These are phyloP conservation scores for Channa maculata DNA, from an alignment of 2,113 vertebrate genomes.

Conservation along the genomic window DNA sequence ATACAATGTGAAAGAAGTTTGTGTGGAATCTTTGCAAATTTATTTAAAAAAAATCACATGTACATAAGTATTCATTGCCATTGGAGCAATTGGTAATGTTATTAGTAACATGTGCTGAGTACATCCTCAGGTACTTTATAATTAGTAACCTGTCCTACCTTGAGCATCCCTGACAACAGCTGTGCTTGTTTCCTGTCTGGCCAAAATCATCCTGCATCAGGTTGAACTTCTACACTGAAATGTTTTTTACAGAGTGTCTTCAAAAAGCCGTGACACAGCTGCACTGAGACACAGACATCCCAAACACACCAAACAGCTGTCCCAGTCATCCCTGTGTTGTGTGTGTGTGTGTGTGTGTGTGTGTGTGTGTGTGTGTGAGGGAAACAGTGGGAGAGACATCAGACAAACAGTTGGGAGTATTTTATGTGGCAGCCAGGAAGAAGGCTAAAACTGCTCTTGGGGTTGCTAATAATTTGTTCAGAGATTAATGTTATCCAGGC, in stretches of 20 bases:
- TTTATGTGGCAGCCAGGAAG: slow-evolving; percentile 15
- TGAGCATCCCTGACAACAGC: background rate
- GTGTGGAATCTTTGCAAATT: too few relatives aligned
- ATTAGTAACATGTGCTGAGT: too few relatives aligned
- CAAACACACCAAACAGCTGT: slow-evolving; percentile 42
- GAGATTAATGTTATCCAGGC: slow-evolving; percentile 56
- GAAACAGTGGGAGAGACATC: background rate
- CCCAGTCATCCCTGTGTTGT: background rate
- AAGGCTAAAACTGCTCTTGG: slow-evolving; percentile 7
- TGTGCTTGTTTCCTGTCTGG: slow-evolving; percentile 9
- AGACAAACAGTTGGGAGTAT: background rate
- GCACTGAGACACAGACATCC: slow-evolving; percentile 1
- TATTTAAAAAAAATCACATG: too few relatives aligned
- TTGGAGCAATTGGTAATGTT: too few relatives aligned
- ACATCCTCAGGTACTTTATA: too few relatives aligned
- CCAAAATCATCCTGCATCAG: slow-evolving; percentile 6
- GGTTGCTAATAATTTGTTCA: slow-evolving; percentile 47
- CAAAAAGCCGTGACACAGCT: slow-evolving; percentile 16
- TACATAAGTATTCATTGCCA: too few relatives aligned
- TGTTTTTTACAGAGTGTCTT: slow-evolving; percentile 23
- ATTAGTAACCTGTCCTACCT: slow-evolving; percentile 23
- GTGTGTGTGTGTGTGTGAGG: slow-evolving; percentile 2
- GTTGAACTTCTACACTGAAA: slow-evolving; percentile 1
- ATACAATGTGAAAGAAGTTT: too few relatives aligned
- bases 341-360: too few relatives aligned